These are phyloP conservation scores for Eilema depressum DNA, from an alignment of 2,888 invertebrate genomes.

Conservation along the genomic window DNA sequence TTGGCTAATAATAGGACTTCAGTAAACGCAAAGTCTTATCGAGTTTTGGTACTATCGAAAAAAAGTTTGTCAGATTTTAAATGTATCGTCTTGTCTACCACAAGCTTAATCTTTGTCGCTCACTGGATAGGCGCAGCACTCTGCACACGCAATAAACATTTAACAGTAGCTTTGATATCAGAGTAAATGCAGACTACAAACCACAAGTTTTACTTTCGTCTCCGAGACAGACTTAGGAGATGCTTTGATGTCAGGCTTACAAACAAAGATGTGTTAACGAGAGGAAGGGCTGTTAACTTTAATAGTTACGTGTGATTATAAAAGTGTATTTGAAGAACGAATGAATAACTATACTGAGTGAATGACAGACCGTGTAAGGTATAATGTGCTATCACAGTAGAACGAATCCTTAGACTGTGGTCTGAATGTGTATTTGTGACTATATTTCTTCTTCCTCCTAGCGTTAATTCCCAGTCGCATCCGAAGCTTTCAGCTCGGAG, in stretches of 20 bases:
- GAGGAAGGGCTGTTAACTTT: not conserved
- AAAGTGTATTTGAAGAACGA: not conserved
- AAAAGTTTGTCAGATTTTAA: not conserved
- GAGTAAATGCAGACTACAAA: slow-evolving; percentile 11
- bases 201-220: slow-evolving; percentile 3
- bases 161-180: slow-evolving; percentile 16
- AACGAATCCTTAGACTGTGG: no score
- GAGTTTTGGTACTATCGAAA: no score
- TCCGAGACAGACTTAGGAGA: not conserved
- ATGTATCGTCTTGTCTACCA: not conserved
- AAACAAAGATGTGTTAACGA: not conserved
- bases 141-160: slow-evolving; percentile 25
- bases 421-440: no score
- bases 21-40: no score
- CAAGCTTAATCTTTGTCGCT: not conserved
- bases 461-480: no score
- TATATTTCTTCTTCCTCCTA: no score
- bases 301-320: not conserved
- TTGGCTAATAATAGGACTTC: no score
- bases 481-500: no score
- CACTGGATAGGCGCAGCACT: slow-evolving; percentile 5
- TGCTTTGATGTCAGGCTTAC: slow-evolving; percentile 7
- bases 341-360: no score
- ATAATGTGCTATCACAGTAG: no score
- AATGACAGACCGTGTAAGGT: no score